phyloP scores from a whole-genome alignment of 2,888 invertebrate species.

The Chloromyia formosa region DNA sequence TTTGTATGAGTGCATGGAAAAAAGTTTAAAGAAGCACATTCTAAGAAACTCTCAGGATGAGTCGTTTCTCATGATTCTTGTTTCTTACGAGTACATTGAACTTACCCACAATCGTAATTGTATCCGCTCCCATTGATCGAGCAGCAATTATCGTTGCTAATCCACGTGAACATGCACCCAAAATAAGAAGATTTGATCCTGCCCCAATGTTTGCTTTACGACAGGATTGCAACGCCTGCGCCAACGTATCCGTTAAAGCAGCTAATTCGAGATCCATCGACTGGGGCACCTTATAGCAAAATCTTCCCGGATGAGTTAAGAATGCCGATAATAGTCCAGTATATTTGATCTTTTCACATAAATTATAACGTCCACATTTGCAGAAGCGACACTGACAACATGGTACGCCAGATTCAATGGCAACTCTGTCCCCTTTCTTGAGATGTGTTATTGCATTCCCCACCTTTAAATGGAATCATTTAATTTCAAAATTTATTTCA shows the following conservation, averaged over 20 bases:
- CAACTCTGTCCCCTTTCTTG: conserved; percentile 86
- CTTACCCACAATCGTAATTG: conserved; percentile 54
- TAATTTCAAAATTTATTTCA: not conserved
- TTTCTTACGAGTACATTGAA: too few relatives aligned
- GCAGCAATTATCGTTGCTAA: conserved; percentile 57
- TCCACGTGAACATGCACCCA: conserved; percentile 57
- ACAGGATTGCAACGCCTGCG: conserved; percentile 58
- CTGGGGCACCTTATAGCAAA: conserved; percentile 57
- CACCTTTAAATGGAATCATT: conserved; percentile 51
- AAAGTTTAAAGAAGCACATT: too few relatives aligned
- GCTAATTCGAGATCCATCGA: conserved; percentile 55
- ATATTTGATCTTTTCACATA: conserved; percentile 56
- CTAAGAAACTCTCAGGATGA: not conserved
- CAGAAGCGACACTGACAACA: conserved; percentile 86
- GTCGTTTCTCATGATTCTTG: too few relatives aligned
- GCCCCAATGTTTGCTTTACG: conserved; percentile 55
- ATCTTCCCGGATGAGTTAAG: conserved; percentile 57
- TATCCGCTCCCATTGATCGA: conserved; percentile 55
- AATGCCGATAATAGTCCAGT: conserved; percentile 57
- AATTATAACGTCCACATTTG: conserved; percentile 65
- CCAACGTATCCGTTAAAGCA: conserved; percentile 55
- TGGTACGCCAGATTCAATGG: conserved; percentile 90
- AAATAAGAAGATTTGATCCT: conserved; percentile 56
- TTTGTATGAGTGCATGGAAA: too few relatives aligned
- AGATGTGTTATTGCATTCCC: conserved; percentile 72